Conservation (phyloP, 2,113 vertebrate species). For the Hippolais icterina region DNA sequence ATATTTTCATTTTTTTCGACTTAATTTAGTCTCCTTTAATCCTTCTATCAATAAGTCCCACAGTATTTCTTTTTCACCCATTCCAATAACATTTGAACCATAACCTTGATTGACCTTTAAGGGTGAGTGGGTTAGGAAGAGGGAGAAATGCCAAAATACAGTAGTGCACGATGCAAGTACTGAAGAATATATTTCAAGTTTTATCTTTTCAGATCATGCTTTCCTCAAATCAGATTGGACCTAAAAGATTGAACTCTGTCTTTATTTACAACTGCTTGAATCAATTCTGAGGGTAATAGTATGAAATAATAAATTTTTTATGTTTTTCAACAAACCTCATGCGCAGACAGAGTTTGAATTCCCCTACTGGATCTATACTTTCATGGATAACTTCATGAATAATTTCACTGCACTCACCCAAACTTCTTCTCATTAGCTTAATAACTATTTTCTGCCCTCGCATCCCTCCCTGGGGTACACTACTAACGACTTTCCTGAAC, state of each 20-base stretch:
- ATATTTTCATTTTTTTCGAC: constrained; percentile 58
- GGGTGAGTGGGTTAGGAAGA: background rate
- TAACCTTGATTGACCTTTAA: background rate
- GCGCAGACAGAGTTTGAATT: background rate
- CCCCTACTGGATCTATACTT: background rate
- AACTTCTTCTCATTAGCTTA: background rate
- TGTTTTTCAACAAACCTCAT: background rate
- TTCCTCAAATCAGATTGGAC: background rate
- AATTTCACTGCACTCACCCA: background rate
- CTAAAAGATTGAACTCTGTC: background rate
- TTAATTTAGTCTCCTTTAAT: constrained; percentile 63
- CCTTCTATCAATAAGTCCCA: constrained; percentile 20
- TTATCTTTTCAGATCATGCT: background rate
- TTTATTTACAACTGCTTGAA: background rate
- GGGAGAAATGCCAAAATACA: background rate
- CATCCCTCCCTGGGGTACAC: background rate
- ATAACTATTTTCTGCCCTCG: accelerated
- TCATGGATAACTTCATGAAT: background rate
- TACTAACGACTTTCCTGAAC: background rate
- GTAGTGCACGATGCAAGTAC: background rate
- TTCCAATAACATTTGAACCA: constrained; percentile 24
- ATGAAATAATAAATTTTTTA: background rate
- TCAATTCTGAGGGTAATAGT: background rate
- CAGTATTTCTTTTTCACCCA: constrained; percentile 7
- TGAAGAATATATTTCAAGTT: background rate